A percentile compares a stretch with the other conserved stretches of the same genome.
Conservation (phyloP, 2,888 invertebrate species). For the Osmoderma eremita region DNA sequence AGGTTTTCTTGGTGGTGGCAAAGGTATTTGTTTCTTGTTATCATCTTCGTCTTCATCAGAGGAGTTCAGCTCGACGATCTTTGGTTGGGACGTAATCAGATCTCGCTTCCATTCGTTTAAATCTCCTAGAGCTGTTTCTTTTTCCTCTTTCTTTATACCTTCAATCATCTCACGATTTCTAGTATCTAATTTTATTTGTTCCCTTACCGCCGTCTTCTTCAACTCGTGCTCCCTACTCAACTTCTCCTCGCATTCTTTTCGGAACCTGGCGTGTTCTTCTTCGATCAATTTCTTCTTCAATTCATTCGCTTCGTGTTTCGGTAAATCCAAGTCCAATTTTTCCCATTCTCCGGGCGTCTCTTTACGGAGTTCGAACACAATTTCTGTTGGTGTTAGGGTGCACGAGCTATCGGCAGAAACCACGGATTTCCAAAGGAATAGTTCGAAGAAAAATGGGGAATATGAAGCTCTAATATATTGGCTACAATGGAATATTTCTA, state of each 20-base stretch:
- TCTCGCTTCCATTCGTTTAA: constrained; percentile 70
- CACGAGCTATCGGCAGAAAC: constrained; percentile 73
- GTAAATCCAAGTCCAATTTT: constrained; percentile 66
- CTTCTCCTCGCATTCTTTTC: constrained; percentile 67
- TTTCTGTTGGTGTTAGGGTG: constrained; percentile 70
- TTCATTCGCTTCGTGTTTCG: constrained; percentile 68
- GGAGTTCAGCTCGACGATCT: constrained; percentile 47
- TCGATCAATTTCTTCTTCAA: constrained; percentile 69
- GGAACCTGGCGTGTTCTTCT: constrained; percentile 67
- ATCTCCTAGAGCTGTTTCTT: constrained; percentile 72
- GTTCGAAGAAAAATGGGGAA: constrained; percentile 79
- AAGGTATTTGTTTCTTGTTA: no score
- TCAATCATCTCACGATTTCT: constrained; percentile 72
- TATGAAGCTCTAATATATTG: constrained; percentile 79
- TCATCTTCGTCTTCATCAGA: constrained; percentile 14
- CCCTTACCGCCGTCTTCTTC: constrained; percentile 69
- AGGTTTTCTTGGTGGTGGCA: neutral
- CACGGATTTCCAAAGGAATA: constrained; percentile 73
- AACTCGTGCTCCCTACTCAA: constrained; percentile 66
- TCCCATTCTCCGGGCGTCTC: constrained; percentile 68
- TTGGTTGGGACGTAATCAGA: constrained; percentile 47
- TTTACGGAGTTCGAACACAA: constrained; percentile 76
- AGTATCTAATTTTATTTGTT: constrained; percentile 71
- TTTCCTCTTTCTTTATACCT: constrained; percentile 70
- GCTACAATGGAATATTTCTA: constrained; percentile 75